Evolutionary conservation across 2,888 invertebrate genomes (phyloP), one percentile per base, ranked within the genome.

Genomic region (Diplazon laetatorius): DNA sequence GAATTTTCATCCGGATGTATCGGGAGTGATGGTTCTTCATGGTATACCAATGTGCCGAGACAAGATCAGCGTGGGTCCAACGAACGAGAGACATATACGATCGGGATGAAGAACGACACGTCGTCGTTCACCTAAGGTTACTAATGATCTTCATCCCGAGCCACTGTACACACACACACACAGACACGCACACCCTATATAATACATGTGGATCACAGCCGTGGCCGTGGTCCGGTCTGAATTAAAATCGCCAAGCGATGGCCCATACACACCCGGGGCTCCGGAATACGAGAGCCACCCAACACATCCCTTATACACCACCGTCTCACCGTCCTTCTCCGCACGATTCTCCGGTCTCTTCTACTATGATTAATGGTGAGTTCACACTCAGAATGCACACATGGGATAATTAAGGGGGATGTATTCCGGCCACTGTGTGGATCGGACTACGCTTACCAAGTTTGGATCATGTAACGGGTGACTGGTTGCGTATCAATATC

Each of bases 301-400:
- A 48, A 71, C 25, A 65, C 72, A 46, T 60, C 60, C 73, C 66
- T 70, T 75, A n/a, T 62, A 62, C 50, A 63, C 18, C 75, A n/a
- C n/a, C n/a, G n/a, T 68, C 20, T 75, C 72, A 57, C 75, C 10
- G 52, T 79, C 78, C 75, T 72, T 52, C 87, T 83, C n/a, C n/a
- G n/a, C 84, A 81, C 80, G 82, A 84, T 82, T 78, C 83, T 87
- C 87, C 87, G n/a, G n/a, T 87, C 88, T 87, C 85, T 86, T 86
- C 87, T 86, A 85, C 88, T 87, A 89, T 91, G 91, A 91, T 91
- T 91, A 91, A 91, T 91, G 91, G 89, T 89, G 87, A 91, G 90
- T 91, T 91, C 90, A 90, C 91, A 91, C 91, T 91, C 88, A 89
- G 91, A 91, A 90, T 90, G 90, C 90, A 91, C 90, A 90, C 89